Conservation (phyloP, 2,797 vertebrate species). For the Holocentrus rufus region DNA sequence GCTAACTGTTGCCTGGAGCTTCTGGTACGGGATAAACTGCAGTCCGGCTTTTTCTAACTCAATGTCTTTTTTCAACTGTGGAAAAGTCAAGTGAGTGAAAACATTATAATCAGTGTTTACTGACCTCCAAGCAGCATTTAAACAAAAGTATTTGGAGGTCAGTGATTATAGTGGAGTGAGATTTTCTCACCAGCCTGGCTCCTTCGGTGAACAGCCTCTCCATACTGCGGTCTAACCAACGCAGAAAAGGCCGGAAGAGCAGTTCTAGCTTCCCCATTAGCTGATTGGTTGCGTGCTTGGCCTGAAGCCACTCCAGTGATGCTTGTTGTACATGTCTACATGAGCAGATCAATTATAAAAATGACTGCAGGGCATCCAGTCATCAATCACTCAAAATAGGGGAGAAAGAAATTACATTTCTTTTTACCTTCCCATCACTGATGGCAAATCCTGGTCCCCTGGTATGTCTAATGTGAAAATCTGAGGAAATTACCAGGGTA, state of each 20-base stretch:
- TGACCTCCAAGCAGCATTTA: background rate
- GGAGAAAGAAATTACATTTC: background rate
- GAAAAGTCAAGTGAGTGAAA: conserved; percentile 8
- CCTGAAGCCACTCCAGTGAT: conserved; percentile 84
- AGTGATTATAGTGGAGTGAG: background rate
- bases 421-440: conserved; percentile 83
- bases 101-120: background rate
- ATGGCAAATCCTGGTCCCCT: conserved; percentile 83
- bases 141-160: background rate
- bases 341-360: conserved; percentile 20
- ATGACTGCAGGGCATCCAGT: background rate
- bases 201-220: conserved; percentile 87
- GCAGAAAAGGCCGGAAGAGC: conserved; percentile 84
- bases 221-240: conserved; percentile 88
- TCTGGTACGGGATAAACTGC: conserved; percentile 85
- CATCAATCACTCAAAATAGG: background rate
- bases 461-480: conserved; percentile 85
- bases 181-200: conserved; percentile 81
- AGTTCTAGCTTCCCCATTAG: conserved; percentile 85
- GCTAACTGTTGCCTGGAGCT: conserved; percentile 78
- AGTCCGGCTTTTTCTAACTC: conserved; percentile 84
- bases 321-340: conserved; percentile 80
- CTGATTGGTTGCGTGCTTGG: conserved; percentile 86
- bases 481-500: conserved; percentile 57
- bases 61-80: conserved; percentile 85